Conservation (phyloP, 2,888 invertebrate species). For the Lasioglossum leucozonium region DNA sequence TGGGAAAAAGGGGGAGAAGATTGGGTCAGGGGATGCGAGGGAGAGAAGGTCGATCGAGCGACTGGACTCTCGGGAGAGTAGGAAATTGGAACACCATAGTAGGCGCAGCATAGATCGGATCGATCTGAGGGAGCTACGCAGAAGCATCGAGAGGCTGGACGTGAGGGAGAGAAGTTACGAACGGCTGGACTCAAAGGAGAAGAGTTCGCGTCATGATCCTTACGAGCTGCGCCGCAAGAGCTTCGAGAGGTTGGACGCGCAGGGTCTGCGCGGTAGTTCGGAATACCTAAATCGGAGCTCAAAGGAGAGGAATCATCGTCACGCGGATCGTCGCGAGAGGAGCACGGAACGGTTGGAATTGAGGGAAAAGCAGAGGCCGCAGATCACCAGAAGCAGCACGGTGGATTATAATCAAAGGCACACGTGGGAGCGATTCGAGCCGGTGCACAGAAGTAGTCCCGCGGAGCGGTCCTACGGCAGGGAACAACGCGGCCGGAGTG, state of each 20-base stretch:
- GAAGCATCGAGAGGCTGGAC: slow-evolving; percentile 80
- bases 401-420: slow-evolving; percentile 78
- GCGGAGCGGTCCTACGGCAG: slow-evolving; percentile 71
- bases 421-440: slow-evolving; percentile 78
- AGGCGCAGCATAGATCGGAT: slow-evolving; percentile 71
- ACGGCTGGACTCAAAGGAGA: slow-evolving; percentile 70
- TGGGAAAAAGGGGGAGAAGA: slow-evolving; percentile 45
- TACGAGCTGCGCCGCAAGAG: slow-evolving; percentile 74
- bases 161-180: slow-evolving; percentile 75
- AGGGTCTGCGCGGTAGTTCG: slow-evolving; percentile 72
- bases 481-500: slow-evolving; percentile 77
- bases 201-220: slow-evolving; percentile 63
- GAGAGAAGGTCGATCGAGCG: slow-evolving; percentile 76
- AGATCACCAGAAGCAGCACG: slow-evolving; percentile 56
- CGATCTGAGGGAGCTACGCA: slow-evolving; percentile 76
- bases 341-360: slow-evolving; percentile 78
- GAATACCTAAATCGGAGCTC: slow-evolving; percentile 75
- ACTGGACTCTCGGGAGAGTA: slow-evolving; percentile 72
- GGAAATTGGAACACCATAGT: slow-evolving; percentile 63
- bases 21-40: slow-evolving; percentile 62
- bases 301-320: slow-evolving; percentile 50
- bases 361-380: slow-evolving; percentile 69
- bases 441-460: slow-evolving; percentile 76
- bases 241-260: slow-evolving; percentile 77
- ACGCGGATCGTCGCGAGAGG: slow-evolving; percentile 65